Evolutionary conservation across 1,140 invertebrate genomes (phyloP).

Genomic region (Macrocentrus cingulum): DNA sequence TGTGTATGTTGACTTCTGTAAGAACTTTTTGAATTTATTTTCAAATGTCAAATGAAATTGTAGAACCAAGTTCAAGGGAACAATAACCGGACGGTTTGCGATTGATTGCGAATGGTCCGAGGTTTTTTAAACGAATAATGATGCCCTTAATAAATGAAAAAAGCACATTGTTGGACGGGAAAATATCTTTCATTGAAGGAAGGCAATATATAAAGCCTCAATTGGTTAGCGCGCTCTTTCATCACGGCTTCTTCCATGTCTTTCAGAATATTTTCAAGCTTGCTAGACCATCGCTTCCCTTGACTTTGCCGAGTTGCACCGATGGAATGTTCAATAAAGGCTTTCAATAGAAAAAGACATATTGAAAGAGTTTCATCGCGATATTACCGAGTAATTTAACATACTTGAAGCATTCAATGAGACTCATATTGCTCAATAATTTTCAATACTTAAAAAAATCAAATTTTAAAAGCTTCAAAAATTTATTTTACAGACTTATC

Average conservation of each 20-base stretch:
- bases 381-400: slow-evolving; percentile 11
- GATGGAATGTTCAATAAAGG: slow-evolving; percentile 22
- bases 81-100: no score
- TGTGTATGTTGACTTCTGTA: no score
- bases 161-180: background rate
- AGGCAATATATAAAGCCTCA: slow-evolving; percentile 6
- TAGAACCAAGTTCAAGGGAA: no score
- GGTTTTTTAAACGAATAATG: no score
- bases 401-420: no score
- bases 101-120: background rate
- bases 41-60: no score
- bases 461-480: no score
- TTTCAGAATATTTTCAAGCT: slow-evolving; percentile 1
- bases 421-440: no score
- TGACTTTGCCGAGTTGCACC: slow-evolving; percentile 6
- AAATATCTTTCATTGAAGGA: background rate
- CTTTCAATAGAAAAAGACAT: slow-evolving; percentile 12
- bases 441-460: no score
- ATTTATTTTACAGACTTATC: no score
- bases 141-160: background rate
- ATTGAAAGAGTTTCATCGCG: background rate
- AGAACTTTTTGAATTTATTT: no score
- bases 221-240: background rate
- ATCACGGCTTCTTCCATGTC: slow-evolving; percentile 5
- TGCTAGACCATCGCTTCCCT: background rate